Conservation (phyloP, 2,888 invertebrate genomes). For the Melanostoma mellinum region DNA sequence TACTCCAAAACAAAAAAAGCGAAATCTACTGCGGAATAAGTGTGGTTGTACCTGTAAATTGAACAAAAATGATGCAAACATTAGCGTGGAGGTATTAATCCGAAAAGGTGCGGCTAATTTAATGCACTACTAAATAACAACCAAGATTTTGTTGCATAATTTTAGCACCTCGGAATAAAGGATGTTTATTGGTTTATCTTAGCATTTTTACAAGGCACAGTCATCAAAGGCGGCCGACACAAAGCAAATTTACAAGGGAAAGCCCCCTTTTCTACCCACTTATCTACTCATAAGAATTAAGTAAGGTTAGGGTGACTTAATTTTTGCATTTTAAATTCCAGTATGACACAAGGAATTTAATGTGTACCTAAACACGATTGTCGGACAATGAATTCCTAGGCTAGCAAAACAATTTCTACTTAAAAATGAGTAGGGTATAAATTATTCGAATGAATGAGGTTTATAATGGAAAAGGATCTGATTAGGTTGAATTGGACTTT, state of each 20-base stretch:
- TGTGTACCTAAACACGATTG: too few relatives aligned
- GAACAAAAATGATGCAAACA: conserved; percentile 29
- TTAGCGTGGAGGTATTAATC: neutral
- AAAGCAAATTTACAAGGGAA: neutral
- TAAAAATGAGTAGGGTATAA: too few relatives aligned
- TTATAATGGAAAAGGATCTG: too few relatives aligned
- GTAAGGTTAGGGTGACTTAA: too few relatives aligned
- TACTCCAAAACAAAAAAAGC: too few relatives aligned
- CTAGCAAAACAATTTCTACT: too few relatives aligned
- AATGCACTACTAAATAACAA: conserved; percentile 44
- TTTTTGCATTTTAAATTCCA: conserved; percentile 6
- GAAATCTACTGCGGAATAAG: too few relatives aligned
- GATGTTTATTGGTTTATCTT: conserved; percentile 38
- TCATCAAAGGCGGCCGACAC: conserved; percentile 7
- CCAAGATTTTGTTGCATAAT: conserved; percentile 29
- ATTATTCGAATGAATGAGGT: too few relatives aligned
- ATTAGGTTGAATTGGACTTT: too few relatives aligned
- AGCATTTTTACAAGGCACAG: conserved; percentile 26
- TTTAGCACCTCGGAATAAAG: neutral
- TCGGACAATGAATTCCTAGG: too few relatives aligned
- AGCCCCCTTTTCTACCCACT: neutral
- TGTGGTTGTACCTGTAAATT: neutral
- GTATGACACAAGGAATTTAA: neutral
- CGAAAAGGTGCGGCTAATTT: conserved; percentile 50
- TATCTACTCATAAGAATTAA: too few relatives aligned